Evolutionary conservation across 2,888 invertebrate genomes (phyloP), one percentile per base, ranked within the genome.

Genomic region (Catonia carolina): DNA sequence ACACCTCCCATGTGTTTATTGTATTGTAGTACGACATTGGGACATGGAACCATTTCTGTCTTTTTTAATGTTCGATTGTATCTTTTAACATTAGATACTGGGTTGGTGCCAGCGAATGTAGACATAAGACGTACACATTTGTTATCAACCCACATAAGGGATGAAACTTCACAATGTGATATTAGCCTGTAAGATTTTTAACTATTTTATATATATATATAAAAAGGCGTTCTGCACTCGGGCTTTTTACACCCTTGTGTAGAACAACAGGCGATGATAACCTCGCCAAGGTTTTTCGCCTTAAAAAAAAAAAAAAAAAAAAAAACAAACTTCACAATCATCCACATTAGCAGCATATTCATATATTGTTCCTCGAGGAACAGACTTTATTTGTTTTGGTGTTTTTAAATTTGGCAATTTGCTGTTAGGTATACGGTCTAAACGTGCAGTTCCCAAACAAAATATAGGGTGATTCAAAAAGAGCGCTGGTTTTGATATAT

Each of bases 1-100:
- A 69, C 69, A 60, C 68, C 69, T 49, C 68, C 69, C 70, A 70
- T 71, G 56, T 70, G 68, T 57, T 63, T 66, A 65, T 70, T 70
- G 60, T 71, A 70, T 14, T 68, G 64, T 62, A n/a, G n/a, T n/a
- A n/a, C n/a, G 66, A 63, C 55, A 70, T 66, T 63, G 48, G 70
- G 70, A 63, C 69, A 70, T 62, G 65, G 60, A 62, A 71, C 67
- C 61, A 67, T 55, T 64, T 66, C 65, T 64, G 63, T 68, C 62
- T 31, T 60, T 63, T 69, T 69, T 65, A 22, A 66, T 61, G 23
- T 52, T 62, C 54, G 69, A 63, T 69, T 68, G 66, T 55, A 70
- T 64, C 69, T 66, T 55, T 62, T 61, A 51, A 68, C 66, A 63
- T 63, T 63, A 56, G 61, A 63, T 54, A 64, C 60, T 65, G 69